Conservation (phyloP, 2,113 vertebrate genomes). For the Oncorhynchus keta region DNA sequence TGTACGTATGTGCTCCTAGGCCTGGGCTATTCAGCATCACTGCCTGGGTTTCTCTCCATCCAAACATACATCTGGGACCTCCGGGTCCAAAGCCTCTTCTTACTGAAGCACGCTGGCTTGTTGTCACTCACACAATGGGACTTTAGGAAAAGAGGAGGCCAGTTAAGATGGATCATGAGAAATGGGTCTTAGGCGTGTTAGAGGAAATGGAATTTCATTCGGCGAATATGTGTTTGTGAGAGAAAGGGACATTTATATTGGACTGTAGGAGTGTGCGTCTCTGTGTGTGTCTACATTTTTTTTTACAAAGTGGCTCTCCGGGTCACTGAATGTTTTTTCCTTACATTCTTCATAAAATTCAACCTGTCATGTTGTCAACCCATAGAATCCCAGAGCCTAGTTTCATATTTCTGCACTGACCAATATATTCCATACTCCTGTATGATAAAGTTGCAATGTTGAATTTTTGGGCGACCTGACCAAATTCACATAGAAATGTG, state of each 20-base stretch:
- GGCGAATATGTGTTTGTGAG: constrained; percentile 3
- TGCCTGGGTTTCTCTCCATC: constrained; percentile 7
- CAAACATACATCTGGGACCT: constrained; percentile 43
- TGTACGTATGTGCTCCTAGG: constrained; percentile 23
- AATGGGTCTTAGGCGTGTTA: constrained; percentile 10
- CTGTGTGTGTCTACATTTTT: background rate
- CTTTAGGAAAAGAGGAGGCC: constrained; percentile 18
- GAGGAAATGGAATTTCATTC: background rate
- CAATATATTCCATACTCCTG: no score
- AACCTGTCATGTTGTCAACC: no score
- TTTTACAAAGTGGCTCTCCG: constrained; percentile 16
- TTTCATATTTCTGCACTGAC: no score
- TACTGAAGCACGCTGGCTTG: constrained; percentile 11
- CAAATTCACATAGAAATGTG: no score
- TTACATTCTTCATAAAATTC: constrained; percentile 17
- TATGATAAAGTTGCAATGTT: no score
- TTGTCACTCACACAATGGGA: constrained; percentile 33
- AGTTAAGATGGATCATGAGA: constrained; percentile 28
- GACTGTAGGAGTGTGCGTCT: background rate
- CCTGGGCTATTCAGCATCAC: constrained; percentile 42
- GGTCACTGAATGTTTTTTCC: constrained; percentile 34
- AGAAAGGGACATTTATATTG: background rate
- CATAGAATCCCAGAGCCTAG: no score
- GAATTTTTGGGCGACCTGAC: no score
- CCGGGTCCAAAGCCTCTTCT: constrained; percentile 19